A percentile compares a stretch with the other conserved stretches of the same genome.
Evolutionary conservation across 2,113 vertebrate genomes (phyloP).

Genomic region (Halcyon senegalensis): DNA sequence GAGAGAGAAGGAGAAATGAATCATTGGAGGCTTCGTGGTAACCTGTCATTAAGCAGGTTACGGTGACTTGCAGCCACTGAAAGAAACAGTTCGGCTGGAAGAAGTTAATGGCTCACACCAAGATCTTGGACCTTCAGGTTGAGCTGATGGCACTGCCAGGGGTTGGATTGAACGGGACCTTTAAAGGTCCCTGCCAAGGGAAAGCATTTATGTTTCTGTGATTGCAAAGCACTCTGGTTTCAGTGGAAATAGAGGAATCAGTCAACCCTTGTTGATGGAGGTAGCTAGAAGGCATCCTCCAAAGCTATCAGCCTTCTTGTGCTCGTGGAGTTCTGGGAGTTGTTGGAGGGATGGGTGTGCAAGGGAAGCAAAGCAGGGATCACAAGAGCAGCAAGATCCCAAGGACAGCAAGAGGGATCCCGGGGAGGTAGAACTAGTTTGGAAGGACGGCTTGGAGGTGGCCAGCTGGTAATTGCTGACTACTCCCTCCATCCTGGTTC

Average conservation of each 20-base stretch:
- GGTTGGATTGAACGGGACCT: not conserved
- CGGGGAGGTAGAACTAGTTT: not conserved
- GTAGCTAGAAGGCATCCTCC: not conserved
- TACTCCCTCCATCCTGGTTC: fast-evolving
- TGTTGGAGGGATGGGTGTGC: not conserved
- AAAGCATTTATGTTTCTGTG: not conserved
- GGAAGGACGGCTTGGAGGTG: not conserved
- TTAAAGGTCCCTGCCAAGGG: not conserved
- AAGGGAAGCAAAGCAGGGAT: not conserved
- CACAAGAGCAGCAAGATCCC: not conserved
- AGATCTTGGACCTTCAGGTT: not conserved
- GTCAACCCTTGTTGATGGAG: not conserved
- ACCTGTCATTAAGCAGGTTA: not conserved
- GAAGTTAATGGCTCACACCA: not conserved
- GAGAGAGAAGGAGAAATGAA: not conserved
- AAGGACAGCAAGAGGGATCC: not conserved
- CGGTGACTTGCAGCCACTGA: not conserved
- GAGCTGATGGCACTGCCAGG: not conserved
- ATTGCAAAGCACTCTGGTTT: not conserved
- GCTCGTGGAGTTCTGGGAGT: not conserved
- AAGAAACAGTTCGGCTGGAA: not conserved
- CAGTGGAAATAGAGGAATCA: not conserved
- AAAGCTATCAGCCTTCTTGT: not conserved
- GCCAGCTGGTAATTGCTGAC: not conserved
- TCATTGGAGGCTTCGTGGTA: not conserved